Conservation (phyloP, 2,113 vertebrate species). For the Leptobrachium leishanense region DNA sequence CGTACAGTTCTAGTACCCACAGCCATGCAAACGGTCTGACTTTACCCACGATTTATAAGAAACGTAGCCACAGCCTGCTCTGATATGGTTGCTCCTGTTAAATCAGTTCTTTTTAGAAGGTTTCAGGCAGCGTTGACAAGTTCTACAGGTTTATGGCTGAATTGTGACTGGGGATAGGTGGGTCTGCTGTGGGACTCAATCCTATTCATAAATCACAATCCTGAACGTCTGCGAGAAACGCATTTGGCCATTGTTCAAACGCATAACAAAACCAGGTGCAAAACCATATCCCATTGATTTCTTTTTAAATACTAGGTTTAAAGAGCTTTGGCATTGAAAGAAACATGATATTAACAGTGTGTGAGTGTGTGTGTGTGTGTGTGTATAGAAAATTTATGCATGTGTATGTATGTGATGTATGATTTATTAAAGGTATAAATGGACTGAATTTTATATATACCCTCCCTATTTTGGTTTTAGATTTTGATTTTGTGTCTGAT, state of each 20-base stretch:
- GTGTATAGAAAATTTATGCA: not conserved
- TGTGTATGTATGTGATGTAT: too few relatives aligned
- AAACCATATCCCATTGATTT: constrained; percentile 28
- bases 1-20: too few relatives aligned
- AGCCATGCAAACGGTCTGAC: not conserved
- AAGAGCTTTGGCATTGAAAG: not conserved
- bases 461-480: too few relatives aligned
- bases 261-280: constrained; percentile 40
- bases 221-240: constrained; percentile 17
- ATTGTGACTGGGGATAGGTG: constrained; percentile 38
- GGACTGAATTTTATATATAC: not conserved
- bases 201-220: constrained; percentile 40
- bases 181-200: constrained; percentile 31
- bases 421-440: not conserved
- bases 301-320: constrained; percentile 11
- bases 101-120: constrained; percentile 17
- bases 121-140: constrained; percentile 22
- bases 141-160: constrained; percentile 29
- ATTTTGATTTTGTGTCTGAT: not conserved
- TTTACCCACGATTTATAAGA: not conserved
- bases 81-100: constrained; percentile 7
- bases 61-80: not conserved
- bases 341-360: not conserved
- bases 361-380: not conserved
- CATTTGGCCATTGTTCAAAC: constrained; percentile 44